Evolutionary conservation across 2,888 invertebrate genomes (phyloP).

Genomic region (Orgyia antiqua): DNA sequence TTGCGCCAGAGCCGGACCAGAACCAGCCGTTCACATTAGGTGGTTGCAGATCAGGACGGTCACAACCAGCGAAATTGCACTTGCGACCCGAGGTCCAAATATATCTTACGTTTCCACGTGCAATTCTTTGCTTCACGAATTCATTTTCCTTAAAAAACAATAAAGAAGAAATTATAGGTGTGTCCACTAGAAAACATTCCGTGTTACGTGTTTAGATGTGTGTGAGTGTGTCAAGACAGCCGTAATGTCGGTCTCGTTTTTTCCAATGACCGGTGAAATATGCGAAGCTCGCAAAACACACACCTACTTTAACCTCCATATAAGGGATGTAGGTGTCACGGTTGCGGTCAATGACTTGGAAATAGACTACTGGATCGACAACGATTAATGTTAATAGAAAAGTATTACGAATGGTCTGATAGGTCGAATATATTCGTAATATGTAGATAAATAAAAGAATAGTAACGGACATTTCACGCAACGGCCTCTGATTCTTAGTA

Average conservation of each 20-base stretch:
- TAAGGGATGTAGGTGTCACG: conserved; percentile 36
- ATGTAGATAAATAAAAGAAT: too few relatives aligned
- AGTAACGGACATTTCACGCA: too few relatives aligned
- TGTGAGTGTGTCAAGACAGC: conserved; percentile 9
- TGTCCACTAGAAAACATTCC: conserved; percentile 3
- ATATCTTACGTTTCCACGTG: conserved; percentile 86
- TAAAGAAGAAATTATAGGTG: neutral
- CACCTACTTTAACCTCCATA: conserved; percentile 17
- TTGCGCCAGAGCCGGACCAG: conserved; percentile 95
- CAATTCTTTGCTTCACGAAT: conserved; percentile 91
- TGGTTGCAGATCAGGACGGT: conserved; percentile 89
- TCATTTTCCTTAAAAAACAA: conserved; percentile 83
- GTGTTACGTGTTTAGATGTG: conserved; percentile 1
- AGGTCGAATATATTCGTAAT: too few relatives aligned
- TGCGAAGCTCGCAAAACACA: conserved; percentile 17
- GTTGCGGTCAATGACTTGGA: conserved; percentile 33
- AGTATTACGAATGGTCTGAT: too few relatives aligned
- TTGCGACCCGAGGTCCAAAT: conserved; percentile 96
- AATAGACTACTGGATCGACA: neutral
- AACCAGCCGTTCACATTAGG: conserved; percentile 94
- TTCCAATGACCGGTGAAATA: conserved; percentile 9
- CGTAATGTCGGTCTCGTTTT: conserved; percentile 10
- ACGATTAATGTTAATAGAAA: too few relatives aligned
- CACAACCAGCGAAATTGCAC: conserved; percentile 94
- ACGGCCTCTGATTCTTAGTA: too few relatives aligned